Evolutionary conservation across 2,113 vertebrate species (phyloP).

Genomic region (Coregonus clupeaformis): DNA sequence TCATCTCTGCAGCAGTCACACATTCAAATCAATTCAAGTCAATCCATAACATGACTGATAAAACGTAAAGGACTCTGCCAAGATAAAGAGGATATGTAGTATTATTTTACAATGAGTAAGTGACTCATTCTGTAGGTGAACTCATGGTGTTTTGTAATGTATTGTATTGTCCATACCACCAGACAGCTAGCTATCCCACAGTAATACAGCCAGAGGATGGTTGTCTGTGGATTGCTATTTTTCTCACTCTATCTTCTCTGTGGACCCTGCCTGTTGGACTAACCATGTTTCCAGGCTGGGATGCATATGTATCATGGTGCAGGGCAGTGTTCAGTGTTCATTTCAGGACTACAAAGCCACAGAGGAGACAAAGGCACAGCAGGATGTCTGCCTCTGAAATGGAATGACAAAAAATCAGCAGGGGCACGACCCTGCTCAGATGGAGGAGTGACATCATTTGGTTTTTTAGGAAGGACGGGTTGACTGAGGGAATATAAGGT

Average conservation of each 20-base stretch:
- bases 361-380: not conserved
- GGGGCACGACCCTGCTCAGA: not conserved
- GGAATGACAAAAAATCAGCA: slow-evolving; percentile 1
- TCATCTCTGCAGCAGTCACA: no score
- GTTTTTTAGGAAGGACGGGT: not conserved
- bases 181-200: no score
- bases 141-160: no score
- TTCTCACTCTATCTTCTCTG: no score
- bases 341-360: slow-evolving; percentile 3
- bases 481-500: not conserved
- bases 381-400: not conserved
- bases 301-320: slow-evolving; percentile 1
- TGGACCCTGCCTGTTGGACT: not conserved
- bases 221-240: no score
- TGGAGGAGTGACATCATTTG: not conserved
- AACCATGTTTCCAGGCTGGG: not conserved
- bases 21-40: not conserved
- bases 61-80: no score
- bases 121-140: no score
- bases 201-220: no score
- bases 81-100: no score
- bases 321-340: not conserved
- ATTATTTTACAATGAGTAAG: no score
- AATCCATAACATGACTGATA: not conserved
- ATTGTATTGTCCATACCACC: no score